These are phyloP conservation scores for Neodiprion lecontei DNA, from an alignment of 1,140 invertebrate genomes.

Conservation along the genomic window DNA sequence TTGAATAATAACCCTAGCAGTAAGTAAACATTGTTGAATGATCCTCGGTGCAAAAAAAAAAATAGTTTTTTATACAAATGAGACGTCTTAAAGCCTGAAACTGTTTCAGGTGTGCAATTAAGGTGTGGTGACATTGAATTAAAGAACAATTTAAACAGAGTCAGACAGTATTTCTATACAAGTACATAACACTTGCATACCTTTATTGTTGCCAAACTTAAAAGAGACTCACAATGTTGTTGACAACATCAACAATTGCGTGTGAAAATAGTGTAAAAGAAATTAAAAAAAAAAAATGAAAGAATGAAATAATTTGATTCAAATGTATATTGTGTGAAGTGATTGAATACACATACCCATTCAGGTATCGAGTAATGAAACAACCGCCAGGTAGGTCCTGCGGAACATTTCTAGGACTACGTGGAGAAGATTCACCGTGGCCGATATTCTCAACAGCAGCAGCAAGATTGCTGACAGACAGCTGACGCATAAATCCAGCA, in stretches of 20 bases:
- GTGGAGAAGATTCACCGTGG: constrained; percentile 46
- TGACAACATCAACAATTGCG: constrained; percentile 17
- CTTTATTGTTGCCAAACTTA: no score
- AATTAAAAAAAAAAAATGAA: constrained; percentile 22
- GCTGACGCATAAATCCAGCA: constrained; percentile 75
- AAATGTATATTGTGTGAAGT: no score
- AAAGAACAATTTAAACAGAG: no score
- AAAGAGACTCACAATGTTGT: constrained; percentile 5
- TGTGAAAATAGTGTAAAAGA: constrained; percentile 13
- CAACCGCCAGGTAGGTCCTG: constrained; percentile 67
- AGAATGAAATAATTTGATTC: background rate
- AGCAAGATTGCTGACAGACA: constrained; percentile 72
- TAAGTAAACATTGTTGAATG: no score
- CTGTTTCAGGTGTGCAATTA: no score
- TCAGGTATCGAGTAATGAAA: constrained; percentile 77
- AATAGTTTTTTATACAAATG: no score
- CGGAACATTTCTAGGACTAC: constrained; percentile 42
- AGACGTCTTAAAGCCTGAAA: no score
- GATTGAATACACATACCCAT: constrained; percentile 65
- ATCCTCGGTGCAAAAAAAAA: no score
- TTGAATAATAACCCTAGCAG: no score
- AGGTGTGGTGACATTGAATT: no score
- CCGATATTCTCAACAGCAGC: constrained; percentile 61
- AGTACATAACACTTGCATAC: no score
- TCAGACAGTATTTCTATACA: no score